Percentiles rank a stretch among this genome's conserved stretches.
Evolutionary conservation across 2,888 invertebrate species (phyloP).

Genomic region (Noctua fimbriata): DNA sequence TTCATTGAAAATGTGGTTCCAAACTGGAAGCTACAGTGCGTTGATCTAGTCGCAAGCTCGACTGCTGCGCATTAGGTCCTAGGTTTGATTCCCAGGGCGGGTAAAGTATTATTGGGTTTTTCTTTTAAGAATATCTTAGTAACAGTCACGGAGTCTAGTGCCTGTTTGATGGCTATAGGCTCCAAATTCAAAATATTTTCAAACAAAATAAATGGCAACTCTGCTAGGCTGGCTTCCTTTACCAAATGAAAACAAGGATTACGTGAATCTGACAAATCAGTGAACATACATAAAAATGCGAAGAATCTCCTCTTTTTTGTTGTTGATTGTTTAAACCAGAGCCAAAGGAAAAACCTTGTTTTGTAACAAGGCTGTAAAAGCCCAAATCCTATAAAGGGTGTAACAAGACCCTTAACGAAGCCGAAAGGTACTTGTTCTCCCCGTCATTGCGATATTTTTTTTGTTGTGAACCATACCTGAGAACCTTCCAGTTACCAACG

Average conservation of each 20-base stretch:
- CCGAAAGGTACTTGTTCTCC: too few species aligned
- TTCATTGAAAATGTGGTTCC: neutral
- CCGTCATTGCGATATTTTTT: too few species aligned
- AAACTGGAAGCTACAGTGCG: too few species aligned
- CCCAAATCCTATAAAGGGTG: too few species aligned
- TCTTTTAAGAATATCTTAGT: neutral
- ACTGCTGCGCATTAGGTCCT: neutral
- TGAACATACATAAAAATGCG: neutral
- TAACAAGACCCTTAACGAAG: too few species aligned
- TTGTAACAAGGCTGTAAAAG: neutral
- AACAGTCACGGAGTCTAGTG: neutral
- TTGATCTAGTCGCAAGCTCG: neutral
- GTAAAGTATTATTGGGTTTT: neutral
- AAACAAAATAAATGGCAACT: neutral
- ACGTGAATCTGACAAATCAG: neutral
- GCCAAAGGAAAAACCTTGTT: neutral
- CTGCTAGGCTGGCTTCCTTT: neutral
- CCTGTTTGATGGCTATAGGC: neutral
- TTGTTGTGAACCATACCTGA: too few species aligned
- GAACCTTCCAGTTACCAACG: too few species aligned
- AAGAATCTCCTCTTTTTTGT: neutral
- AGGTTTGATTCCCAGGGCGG: neutral
- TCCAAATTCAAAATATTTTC: neutral
- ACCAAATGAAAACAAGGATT: neutral
- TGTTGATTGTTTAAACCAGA: neutral